Evolutionary conservation across 1,140 invertebrate species (phyloP), one percentile per base, ranked within the genome.

Genomic region (Zaprionus lachaisei): DNA sequence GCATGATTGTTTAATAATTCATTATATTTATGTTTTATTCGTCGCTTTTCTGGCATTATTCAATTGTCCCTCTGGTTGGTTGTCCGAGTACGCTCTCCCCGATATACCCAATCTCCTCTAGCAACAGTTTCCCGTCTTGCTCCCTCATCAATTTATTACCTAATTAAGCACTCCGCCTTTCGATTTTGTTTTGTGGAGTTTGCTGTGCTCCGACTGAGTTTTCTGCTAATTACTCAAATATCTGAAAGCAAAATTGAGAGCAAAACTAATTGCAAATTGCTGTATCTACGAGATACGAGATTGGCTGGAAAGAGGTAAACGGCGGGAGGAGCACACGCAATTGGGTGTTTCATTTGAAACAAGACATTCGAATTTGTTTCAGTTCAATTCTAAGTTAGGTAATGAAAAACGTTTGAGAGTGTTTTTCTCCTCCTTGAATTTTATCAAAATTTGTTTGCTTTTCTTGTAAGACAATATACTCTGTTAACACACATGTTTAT

Each of bases 261-360:
- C 78, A 79, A 71, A 81, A 81, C 84, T 76, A 87, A 87, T 89
- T 76, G 79, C 56, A 87, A 83, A 84, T 78, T 78, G 56, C 14
- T 76, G 73, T 72, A 66, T 9, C 60, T 51, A 15, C 34, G 11
- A 75, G 61, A 72, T 54, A 65, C 24, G 15, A 56, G 15, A 3
- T 34, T 34, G 31, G 31, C 9, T 15, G 15, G 44, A 14, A 37
- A 15, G 22, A 5, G 26, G 56, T 12, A n/a, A 26, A 26, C 26
- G 5, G 5, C 4, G n/a, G 38, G 15, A 17, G 26, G 9, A n/a
- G 38, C 14, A 49, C 41, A n/a, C 14, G n/a, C 41, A n/a, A 9
- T 51, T 11, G 12, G 20, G 9, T 14, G 47, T 51, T 22, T 20
- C 20, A 20, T 20, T 51, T 51, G 5, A 14, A 24, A 24, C 47